Conservation (phyloP, 2,113 vertebrate species). For the Ahaetulla prasina region DNA sequence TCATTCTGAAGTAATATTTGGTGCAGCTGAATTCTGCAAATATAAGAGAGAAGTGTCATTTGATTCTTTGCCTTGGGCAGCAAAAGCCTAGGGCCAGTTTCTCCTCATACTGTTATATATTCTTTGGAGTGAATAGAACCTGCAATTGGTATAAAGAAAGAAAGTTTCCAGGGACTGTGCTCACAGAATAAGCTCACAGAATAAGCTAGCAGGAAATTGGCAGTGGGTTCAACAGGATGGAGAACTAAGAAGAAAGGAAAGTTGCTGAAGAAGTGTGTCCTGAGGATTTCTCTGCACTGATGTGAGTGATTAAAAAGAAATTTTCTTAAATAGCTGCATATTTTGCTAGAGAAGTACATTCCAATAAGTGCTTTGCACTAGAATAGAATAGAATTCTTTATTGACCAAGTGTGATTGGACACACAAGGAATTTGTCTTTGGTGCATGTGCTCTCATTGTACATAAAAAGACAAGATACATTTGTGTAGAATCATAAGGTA, state of each 20-base stretch:
- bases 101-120: background rate
- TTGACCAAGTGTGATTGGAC: no score
- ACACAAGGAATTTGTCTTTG: no score
- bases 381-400: no score
- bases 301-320: background rate
- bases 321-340: background rate
- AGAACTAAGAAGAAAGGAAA: background rate
- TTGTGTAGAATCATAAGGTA: no score
- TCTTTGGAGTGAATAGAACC: background rate
- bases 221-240: background rate
- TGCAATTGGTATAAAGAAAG: background rate
- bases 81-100: background rate
- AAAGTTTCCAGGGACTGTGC: background rate
- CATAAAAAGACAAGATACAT: no score
- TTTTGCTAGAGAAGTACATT: background rate
- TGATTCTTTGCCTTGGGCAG: background rate
- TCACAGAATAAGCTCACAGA: background rate
- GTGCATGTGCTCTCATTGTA: no score
- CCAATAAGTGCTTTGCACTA: background rate
- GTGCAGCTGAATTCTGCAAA: background rate
- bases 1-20: background rate
- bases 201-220: background rate
- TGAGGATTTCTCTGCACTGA: background rate
- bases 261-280: background rate
- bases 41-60: background rate